Evolutionary conservation across 1,140 invertebrate genomes (phyloP).

Genomic region (Yoshiicerus persimilis): DNA sequence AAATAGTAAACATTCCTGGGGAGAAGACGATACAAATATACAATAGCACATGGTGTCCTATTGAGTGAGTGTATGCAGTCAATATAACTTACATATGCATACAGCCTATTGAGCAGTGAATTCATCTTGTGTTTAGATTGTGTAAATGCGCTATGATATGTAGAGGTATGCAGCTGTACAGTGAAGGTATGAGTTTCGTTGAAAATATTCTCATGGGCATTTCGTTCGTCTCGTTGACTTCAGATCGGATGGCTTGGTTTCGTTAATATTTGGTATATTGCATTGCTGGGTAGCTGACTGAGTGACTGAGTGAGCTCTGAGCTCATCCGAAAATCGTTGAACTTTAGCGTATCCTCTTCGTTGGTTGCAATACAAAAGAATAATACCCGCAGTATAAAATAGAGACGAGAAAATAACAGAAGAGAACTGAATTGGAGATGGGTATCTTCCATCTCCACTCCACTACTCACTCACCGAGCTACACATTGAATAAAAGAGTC

Average conservation of each 20-base stretch:
- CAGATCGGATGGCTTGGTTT: not conserved
- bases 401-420: not conserved
- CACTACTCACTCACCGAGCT: not conserved
- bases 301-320: not conserved
- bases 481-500: not conserved
- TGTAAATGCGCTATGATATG: not conserved
- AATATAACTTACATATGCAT: not conserved
- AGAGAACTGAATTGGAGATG: not conserved
- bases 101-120: not conserved
- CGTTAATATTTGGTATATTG: not conserved
- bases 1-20: not conserved
- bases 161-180: not conserved
- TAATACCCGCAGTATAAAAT: constrained; percentile 1
- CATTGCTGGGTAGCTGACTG: not conserved
- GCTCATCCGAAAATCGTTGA: constrained; percentile 9
- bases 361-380: not conserved
- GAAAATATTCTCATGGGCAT: not conserved
- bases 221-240: not conserved
- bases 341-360: not conserved
- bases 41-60: not conserved
- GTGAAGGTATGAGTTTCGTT: not conserved
- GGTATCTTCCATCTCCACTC: not conserved
- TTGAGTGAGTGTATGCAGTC: not conserved
- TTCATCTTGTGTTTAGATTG: not conserved
- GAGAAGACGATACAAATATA: not conserved